These are phyloP conservation scores for Drosophila punjabiensis DNA, from an alignment of 1,140 invertebrate species.

Conservation along the genomic window DNA sequence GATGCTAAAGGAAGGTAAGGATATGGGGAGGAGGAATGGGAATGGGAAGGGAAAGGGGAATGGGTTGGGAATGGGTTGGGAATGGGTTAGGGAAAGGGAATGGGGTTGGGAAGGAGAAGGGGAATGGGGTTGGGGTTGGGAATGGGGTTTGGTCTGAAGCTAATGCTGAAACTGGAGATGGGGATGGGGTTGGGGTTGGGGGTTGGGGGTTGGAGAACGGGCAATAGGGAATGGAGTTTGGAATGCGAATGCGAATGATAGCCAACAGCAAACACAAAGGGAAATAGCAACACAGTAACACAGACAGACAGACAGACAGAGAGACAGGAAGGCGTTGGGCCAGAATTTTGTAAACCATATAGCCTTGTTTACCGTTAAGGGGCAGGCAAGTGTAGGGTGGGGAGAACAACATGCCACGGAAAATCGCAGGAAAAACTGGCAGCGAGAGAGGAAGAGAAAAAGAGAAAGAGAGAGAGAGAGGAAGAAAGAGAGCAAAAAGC, in stretches of 20 bases:
- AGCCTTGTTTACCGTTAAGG: constrained; percentile 26
- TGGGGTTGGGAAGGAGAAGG: neutral
- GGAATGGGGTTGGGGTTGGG: neutral
- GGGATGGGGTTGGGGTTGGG: no score
- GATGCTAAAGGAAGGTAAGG: neutral
- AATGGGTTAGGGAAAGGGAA: neutral
- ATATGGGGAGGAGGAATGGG: neutral
- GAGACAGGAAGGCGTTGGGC: constrained; percentile 5
- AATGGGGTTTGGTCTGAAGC: neutral
- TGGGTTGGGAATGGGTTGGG: neutral
- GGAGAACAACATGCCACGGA: constrained; percentile 3
- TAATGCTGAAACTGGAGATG: neutral
- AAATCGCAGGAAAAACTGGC: constrained; percentile 4
- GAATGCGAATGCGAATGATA: constrained; percentile 20
- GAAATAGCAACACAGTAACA: constrained; percentile 23
- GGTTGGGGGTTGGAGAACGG: no score
- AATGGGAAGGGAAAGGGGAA: neutral
- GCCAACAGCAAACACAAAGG: constrained; percentile 21
- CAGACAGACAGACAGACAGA: neutral
- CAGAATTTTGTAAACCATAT: constrained; percentile 28
- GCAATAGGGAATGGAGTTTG: neutral
- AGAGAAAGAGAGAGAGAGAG: neutral
- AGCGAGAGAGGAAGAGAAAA: neutral
- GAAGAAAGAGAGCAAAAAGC: neutral
- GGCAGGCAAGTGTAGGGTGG: neutral